Percentiles rank a stretch among this genome's conserved stretches.
These are phyloP conservation scores for Aphodius sticticus DNA, from an alignment of 2,888 invertebrate genomes.

Conservation along the genomic window DNA sequence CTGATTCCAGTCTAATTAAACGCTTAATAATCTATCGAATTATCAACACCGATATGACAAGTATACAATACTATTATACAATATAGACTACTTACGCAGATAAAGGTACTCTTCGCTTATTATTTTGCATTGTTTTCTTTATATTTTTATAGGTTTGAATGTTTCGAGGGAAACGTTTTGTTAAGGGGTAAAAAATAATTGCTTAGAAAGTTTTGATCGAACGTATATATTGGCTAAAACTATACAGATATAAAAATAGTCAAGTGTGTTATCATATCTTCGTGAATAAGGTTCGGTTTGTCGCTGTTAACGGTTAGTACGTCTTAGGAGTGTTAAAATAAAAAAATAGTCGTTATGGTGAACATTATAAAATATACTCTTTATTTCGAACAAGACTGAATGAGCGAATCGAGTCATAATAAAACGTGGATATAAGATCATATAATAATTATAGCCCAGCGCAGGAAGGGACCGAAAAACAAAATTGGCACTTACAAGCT, in stretches of 20 bases:
- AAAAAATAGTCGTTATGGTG: conserved; percentile 28
- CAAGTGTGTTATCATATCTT: conserved; percentile 34
- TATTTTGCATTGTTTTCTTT: too few species aligned
- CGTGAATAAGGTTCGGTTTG: conserved; percentile 22
- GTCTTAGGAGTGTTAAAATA: conserved; percentile 31
- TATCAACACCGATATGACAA: background rate
- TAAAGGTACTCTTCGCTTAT: background rate
- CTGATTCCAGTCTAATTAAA: too few species aligned
- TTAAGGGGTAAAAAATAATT: background rate
- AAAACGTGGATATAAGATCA: background rate
- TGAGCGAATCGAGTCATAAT: background rate
- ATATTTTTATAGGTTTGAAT: too few species aligned
- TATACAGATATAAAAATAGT: conserved; percentile 39
- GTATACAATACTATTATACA: background rate
- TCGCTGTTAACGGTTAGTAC: conserved; percentile 12
- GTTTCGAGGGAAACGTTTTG: background rate
- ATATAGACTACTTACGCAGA: background rate
- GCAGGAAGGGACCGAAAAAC: background rate
- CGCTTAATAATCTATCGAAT: background rate
- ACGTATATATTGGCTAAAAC: conserved; percentile 18
- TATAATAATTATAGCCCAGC: conserved; percentile 4
- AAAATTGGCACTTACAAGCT: conserved; percentile 30
- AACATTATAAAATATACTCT: conserved; percentile 35
- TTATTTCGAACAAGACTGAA: conserved; percentile 28
- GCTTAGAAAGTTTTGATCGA: background rate